These are phyloP conservation scores for Spheniscus mendiculus DNA, from an alignment of 2,113 vertebrate species.

Conservation along the genomic window DNA sequence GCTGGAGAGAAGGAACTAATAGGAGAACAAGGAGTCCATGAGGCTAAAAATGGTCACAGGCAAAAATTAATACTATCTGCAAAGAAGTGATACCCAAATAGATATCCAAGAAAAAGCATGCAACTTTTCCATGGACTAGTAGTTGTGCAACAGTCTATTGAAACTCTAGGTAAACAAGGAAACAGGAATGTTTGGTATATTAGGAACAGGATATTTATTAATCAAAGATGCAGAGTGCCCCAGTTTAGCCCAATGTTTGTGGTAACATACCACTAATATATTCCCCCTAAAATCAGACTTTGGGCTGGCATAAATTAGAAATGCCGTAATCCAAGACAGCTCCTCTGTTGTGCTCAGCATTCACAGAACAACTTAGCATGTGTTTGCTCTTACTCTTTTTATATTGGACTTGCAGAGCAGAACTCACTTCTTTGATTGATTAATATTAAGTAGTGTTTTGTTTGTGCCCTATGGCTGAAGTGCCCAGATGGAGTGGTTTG, in stretches of 20 bases:
- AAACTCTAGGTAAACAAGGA: background rate
- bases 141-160: background rate
- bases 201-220: background rate
- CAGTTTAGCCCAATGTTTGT: background rate
- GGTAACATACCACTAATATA: background rate
- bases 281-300: background rate
- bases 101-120: background rate
- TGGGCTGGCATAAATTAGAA: background rate
- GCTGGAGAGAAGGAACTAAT: background rate
- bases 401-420: background rate
- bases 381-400: constrained; percentile 34
- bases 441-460: background rate
- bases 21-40: background rate
- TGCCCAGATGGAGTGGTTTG: background rate
- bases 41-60: background rate
- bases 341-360: background rate
- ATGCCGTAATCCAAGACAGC: background rate
- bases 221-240: background rate
- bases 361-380: background rate
- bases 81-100: background rate
- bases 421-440: background rate
- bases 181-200: background rate
- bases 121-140: background rate
- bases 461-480: constrained; percentile 28
- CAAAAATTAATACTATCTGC: background rate